Conservation (phyloP, 2,797 vertebrate genomes). For the Neosalanx taihuensis region DNA sequence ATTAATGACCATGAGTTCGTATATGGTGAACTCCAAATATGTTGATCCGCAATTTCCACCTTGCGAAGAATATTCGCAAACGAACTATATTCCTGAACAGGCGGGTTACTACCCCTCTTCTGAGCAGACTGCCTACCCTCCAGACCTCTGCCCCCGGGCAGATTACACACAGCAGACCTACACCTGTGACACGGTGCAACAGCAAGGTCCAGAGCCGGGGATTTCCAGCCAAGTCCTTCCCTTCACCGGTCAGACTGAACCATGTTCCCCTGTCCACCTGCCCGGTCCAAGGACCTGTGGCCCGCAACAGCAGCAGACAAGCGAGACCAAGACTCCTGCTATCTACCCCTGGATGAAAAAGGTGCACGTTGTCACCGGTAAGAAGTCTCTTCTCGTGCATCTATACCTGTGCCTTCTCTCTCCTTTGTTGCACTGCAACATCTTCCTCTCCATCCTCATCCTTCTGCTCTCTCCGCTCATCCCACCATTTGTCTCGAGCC, state of each 20-base stretch:
- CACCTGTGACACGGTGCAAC: slow-evolving; percentile 85
- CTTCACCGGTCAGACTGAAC: slow-evolving; percentile 83
- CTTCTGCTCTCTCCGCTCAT: background rate
- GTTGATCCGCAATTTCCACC: slow-evolving; percentile 99
- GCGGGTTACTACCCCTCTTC: slow-evolving; percentile 89
- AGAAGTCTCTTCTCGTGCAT: slow-evolving; percentile 52
- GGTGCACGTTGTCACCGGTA: slow-evolving; percentile 97
- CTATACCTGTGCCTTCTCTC: background rate
- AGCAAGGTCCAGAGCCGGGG: slow-evolving; percentile 89
- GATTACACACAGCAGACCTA: slow-evolving; percentile 93
- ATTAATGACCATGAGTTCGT: slow-evolving; percentile 99
- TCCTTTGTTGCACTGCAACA: background rate
- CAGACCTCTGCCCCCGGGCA: slow-evolving; percentile 92
- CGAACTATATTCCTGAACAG: slow-evolving; percentile 96
- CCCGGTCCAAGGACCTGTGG: slow-evolving; percentile 87
- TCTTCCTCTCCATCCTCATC: background rate
- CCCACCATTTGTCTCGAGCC: background rate
- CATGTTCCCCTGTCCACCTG: slow-evolving; percentile 79
- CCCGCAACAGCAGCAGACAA: slow-evolving; percentile 86
- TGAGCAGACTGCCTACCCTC: slow-evolving; percentile 92
- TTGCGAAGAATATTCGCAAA: slow-evolving; percentile 99
- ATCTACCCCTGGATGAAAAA: slow-evolving; percentile 99
- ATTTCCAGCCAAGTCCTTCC: slow-evolving; percentile 75
- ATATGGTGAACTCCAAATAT: slow-evolving; percentile 99
- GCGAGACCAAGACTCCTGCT: slow-evolving; percentile 92